Evolutionary conservation across 92 coral and sea anemone species (phyloP).

Genomic region (Muricea muricata): DNA sequence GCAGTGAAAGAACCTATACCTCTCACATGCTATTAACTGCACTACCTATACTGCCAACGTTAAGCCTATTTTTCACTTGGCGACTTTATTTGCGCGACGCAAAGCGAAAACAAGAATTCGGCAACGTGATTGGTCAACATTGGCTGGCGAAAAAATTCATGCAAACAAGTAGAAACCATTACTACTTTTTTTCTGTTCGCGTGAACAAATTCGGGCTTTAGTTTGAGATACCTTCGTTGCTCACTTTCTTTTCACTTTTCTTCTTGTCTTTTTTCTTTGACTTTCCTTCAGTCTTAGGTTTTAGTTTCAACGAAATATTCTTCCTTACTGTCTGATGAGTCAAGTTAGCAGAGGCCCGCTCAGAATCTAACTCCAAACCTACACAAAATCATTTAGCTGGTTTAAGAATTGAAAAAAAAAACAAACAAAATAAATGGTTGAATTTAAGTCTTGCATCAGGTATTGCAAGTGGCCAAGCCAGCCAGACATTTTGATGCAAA

Average conservation of each 20-base stretch:
- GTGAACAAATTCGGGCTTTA: too few species aligned
- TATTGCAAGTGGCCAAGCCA: not conserved
- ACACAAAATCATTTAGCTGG: not conserved
- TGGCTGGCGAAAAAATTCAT: too few species aligned
- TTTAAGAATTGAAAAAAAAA: not conserved
- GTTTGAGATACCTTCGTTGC: conserved; percentile 6
- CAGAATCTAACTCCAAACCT: conserved; percentile 87
- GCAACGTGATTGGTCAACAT: too few species aligned
- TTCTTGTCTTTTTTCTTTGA: conserved; percentile 81
- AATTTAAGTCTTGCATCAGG: not conserved
- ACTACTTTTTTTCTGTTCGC: too few species aligned
- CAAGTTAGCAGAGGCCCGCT: conserved; percentile 69
- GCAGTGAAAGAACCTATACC: too few species aligned
- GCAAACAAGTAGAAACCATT: too few species aligned
- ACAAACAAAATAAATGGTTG: not conserved
- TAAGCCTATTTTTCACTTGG: too few species aligned
- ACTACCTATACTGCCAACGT: too few species aligned
- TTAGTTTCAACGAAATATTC: conserved; percentile 81
- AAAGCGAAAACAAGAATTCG: too few species aligned
- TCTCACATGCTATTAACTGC: too few species aligned
- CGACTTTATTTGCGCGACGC: too few species aligned
- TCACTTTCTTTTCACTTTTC: conserved; percentile 65
- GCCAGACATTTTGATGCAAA: too few species aligned
- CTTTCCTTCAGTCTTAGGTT: conserved; percentile 73
- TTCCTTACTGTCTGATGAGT: conserved; percentile 81